Evolutionary conservation across 2,888 invertebrate genomes (phyloP), one percentile per base, ranked within the genome.

Genomic region (Drosophila tanythrix): DNA sequence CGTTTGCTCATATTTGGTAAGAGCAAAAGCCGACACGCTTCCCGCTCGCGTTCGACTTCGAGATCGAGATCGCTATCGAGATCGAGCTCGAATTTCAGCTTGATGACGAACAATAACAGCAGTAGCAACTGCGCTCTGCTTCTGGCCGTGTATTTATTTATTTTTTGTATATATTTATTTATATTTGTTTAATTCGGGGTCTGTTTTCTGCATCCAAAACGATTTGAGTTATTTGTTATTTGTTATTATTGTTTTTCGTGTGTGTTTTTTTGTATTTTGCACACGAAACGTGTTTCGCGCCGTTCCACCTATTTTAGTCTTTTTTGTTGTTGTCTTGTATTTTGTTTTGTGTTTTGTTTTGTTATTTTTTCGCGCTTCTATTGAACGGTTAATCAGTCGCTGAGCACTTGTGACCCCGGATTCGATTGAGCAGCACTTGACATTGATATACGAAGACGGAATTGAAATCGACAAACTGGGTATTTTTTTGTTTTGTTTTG

Each of bases 301-400:
- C 52, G 70, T 69, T 80, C 67, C 74, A 70, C 74, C 67, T 75
- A 81, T 80, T 83, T 58, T 58, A 48, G 66, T 61, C 31, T 43
- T 61, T 57, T 48, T 70, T 66, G 35, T 29, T 55, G 38, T 66
- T 56, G 53, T 25, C 4, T 31, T 31, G 31, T 31, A 31, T 10
- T 10, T 31, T 53, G 50, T 55, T 63, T 72, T 74, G 46, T 64
- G 15, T 67, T 65, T 78, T 65, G 51, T 75, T 71, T 63, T 67
- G 61, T 66, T 69, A 52, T 55, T 76, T 53, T 70, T 73, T 69
- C 50, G 58, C 63, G 58, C 70, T 81, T 82, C 64, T 75, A 79
- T 82, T 79, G 70, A 73, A 86, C 86, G 88, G 83, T 80, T 85
- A 88, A 85, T 85, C 89, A 85, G 87, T 57, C 74, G 66, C 59